phyloP scores from a whole-genome alignment of 2,797 vertebrate species.

The Oreochromis grahami region DNA sequence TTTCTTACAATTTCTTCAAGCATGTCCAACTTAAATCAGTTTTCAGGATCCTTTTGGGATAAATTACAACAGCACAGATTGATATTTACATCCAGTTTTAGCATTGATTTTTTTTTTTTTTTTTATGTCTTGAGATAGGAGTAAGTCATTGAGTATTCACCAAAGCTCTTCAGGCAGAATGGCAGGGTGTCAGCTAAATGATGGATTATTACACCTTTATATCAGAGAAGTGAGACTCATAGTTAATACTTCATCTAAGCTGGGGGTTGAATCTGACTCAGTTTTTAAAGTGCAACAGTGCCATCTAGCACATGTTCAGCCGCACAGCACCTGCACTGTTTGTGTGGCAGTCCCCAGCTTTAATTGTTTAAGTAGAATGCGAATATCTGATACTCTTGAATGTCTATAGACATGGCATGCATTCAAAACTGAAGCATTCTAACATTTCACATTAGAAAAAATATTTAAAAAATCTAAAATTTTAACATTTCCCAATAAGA shows the following conservation, averaged over 20 bases:
- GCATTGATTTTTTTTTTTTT: conserved; percentile 2
- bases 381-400: neutral
- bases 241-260: neutral
- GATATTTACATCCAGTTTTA: conserved; percentile 7
- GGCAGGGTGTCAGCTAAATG: conserved; percentile 45
- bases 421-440: neutral
- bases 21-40: neutral
- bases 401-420: neutral
- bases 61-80: neutral
- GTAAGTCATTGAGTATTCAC: conserved; percentile 4
- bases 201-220: conserved; percentile 46
- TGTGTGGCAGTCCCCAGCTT: neutral
- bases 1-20: neutral
- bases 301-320: conserved; percentile 68
- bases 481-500: neutral
- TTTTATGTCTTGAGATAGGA: neutral
- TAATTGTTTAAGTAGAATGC: neutral
- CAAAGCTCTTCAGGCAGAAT: conserved; percentile 22
- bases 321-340: conserved; percentile 3
- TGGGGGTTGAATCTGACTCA: neutral
- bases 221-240: conserved; percentile 6
- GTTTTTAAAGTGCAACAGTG: conserved; percentile 72
- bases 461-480: neutral
- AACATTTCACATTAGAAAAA: neutral
- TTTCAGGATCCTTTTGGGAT: neutral